These are phyloP conservation scores for Dione juno DNA, from an alignment of 2,888 invertebrate species.

Conservation along the genomic window DNA sequence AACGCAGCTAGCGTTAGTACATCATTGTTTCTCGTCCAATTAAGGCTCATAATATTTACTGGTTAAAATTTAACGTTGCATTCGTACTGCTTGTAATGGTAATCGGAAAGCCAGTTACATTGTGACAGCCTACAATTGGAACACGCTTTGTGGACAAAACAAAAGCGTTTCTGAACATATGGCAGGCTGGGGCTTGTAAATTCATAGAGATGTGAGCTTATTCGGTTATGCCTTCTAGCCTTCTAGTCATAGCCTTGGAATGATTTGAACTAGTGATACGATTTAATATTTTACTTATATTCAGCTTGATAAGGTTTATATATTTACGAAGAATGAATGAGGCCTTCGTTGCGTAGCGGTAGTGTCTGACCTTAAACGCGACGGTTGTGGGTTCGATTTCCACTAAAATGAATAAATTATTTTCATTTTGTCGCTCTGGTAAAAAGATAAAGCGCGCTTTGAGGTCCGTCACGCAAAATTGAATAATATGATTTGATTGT, in stretches of 20 bases:
- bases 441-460: no score
- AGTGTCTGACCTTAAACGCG: no score
- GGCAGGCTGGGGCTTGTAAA: slow-evolving; percentile 5
- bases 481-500: no score
- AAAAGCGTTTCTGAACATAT: slow-evolving; percentile 60
- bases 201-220: slow-evolving; percentile 3
- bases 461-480: no score
- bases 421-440: no score
- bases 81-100: slow-evolving; percentile 54
- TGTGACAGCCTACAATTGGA: slow-evolving; percentile 60
- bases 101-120: slow-evolving; percentile 72
- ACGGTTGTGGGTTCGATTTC: no score
- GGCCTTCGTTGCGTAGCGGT: no score
- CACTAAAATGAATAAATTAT: no score
- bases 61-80: slow-evolving; percentile 61
- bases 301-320: no score
- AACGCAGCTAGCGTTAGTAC: slow-evolving; percentile 33
- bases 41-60: slow-evolving; percentile 61
- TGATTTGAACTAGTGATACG: neutral
- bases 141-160: slow-evolving; percentile 66
- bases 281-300: neutral
- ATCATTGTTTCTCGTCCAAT: slow-evolving; percentile 62
- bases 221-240: slow-evolving; percentile 5
- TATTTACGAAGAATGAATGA: no score
- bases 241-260: slow-evolving; percentile 6